Conservation (phyloP, 2,113 vertebrate genomes). For the Poeciliopsis retropinna region DNA sequence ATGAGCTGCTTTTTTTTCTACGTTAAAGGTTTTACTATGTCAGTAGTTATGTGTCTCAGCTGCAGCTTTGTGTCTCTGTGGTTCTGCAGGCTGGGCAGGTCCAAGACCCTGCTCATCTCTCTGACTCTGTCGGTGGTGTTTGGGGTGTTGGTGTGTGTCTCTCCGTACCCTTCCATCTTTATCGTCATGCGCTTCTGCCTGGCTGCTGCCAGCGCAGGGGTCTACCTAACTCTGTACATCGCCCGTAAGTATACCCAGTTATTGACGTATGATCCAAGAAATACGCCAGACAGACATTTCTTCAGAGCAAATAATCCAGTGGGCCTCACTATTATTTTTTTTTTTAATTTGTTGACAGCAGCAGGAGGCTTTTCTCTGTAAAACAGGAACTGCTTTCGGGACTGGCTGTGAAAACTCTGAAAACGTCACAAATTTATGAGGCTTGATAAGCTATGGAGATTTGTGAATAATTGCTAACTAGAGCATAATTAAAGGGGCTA, state of each 20-base stretch:
- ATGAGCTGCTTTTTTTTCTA: no score
- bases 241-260: slow-evolving; percentile 81
- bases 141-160: slow-evolving; percentile 86
- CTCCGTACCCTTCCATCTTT: slow-evolving; percentile 84
- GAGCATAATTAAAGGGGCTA: background rate
- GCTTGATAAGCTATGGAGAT: accelerated
- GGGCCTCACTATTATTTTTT: background rate
- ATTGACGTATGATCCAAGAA: no score
- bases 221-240: slow-evolving; percentile 86
- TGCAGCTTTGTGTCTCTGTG: background rate
- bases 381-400: background rate
- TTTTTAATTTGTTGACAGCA: background rate
- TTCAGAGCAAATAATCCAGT: no score
- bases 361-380: background rate
- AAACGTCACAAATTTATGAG: background rate
- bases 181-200: slow-evolving; percentile 87
- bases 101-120: slow-evolving; percentile 83
- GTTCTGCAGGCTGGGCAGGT: slow-evolving; percentile 81
- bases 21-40: background rate
- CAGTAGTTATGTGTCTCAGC: background rate
- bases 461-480: background rate
- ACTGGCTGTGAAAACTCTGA: background rate
- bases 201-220: slow-evolving; percentile 83
- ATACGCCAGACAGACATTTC: no score
- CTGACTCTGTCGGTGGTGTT: slow-evolving; percentile 85